Base-by-base conservation (phyloP, 2,888 invertebrate genomes). In the Parapristionchus giblindavisi region DNA sequence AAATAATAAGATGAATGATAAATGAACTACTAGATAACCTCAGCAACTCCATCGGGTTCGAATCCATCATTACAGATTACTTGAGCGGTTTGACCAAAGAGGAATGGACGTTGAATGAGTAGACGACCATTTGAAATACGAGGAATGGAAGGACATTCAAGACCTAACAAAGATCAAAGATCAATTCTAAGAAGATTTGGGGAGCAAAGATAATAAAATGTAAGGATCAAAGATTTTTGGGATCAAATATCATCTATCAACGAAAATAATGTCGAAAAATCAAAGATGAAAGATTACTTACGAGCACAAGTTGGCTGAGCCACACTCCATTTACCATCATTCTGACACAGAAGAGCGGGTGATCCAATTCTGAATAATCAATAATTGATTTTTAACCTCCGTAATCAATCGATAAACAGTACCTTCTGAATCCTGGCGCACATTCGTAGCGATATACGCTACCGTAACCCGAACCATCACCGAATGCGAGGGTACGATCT, bases 291-390 rank as follows among this genome's bases (percentile, higher is more conserved):
- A 29, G 11, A 6, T n/a, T 32, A 24, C 92, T 92, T 91, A 95
- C 95, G 94, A 91, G 94, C 93, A 89, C 97, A 98, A 89, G 93
- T 93, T 6, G 97, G 97, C 66, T 93, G 92, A 6, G 93, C 92
- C 83, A 94, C 94, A 87, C 95, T 95, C 98, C 97, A 98, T 56
- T 91, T 92, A 66, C 97, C 96, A 88, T 92, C 93, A 8, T 94
- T 93, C 4, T 94, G 93, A 89, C 98, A 98, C 63, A 94, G 91
- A 29, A 96, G 90, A 1, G 94, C 92, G 0, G 94, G 92, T 61
- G 94, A 93, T 73, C 95, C 96, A 27, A 34, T 68, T 40, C 70
- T 71, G 56, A 14, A 66, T 34, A 5, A 1, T 11, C 36, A 63
- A 40, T 58, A 58, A 34, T 58, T 43, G 17, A 43, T 43, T 43